A percentile compares a stretch with the other conserved stretches of the same genome.
These are phyloP conservation scores for Knipowitschia caucasica DNA, from an alignment of 2,797 vertebrate species.

Conservation along the genomic window DNA sequence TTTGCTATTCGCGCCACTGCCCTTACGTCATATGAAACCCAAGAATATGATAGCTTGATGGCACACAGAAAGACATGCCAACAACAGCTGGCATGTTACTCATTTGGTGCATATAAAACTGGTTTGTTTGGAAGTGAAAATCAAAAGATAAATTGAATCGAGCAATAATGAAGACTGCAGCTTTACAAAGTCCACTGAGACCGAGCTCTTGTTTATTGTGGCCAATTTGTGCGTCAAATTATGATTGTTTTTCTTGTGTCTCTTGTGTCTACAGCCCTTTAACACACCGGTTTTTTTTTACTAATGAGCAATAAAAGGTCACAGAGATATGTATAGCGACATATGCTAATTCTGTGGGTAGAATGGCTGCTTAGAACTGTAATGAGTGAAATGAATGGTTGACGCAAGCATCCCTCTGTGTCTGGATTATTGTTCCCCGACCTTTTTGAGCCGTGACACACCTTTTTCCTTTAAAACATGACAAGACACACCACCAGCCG, in stretches of 20 bases:
- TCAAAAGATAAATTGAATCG: slow-evolving; percentile 15
- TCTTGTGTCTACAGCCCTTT: slow-evolving; percentile 3
- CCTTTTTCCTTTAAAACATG: no score
- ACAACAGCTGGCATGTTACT: slow-evolving; percentile 5
- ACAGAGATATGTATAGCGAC: slow-evolving; percentile 2
- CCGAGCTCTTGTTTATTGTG: slow-evolving; percentile 11
- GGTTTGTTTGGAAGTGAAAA: slow-evolving; percentile 8
- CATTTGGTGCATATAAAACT: slow-evolving; percentile 11
- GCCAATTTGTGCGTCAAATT: not conserved
- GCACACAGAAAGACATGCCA: not conserved
- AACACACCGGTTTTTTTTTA: not conserved
- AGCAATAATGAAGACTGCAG: slow-evolving; percentile 14
- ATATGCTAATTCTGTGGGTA: not conserved
- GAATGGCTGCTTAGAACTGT: not conserved
- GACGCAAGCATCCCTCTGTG: no score
- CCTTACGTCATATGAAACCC: no score
- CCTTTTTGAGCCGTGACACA: no score
- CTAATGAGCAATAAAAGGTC: slow-evolving; percentile 4
- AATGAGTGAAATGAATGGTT: no score
- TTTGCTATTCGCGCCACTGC: no score
- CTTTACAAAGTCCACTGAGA: slow-evolving; percentile 14
- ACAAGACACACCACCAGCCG: no score
- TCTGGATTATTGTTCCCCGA: no score
- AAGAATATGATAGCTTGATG: not conserved
- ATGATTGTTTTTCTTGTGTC: not conserved